Percentiles rank a stretch among this genome's conserved stretches.
phyloP scores from a whole-genome alignment of 2,888 invertebrate genomes.

The Nesidiocoris tenuis region DNA sequence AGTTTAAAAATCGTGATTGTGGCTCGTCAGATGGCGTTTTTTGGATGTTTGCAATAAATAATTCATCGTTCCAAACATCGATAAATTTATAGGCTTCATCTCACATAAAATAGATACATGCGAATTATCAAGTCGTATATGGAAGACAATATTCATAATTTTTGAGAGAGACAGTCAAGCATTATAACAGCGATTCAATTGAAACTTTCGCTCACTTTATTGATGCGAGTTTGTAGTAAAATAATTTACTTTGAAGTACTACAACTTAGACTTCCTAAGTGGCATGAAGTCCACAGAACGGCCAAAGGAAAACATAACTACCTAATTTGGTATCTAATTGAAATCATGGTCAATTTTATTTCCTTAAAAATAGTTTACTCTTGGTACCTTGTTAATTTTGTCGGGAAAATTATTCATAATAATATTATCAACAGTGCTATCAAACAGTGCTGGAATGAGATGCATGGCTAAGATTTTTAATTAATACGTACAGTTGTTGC shows the following conservation, averaged over 20 bases:
- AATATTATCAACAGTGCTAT: not conserved
- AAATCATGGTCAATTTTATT: not conserved
- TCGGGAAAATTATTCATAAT: too few relatives aligned
- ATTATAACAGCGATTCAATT: slow-evolving; percentile 10
- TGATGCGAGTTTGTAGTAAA: not conserved
- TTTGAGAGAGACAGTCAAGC: slow-evolving; percentile 33
- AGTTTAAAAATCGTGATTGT: too few relatives aligned
- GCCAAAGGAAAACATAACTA: too few relatives aligned
- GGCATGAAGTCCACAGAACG: too few relatives aligned
- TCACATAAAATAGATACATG: slow-evolving; percentile 38
- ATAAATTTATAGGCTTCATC: slow-evolving; percentile 35
- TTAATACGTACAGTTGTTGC: too few relatives aligned
- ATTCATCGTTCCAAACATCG: slow-evolving; percentile 29
- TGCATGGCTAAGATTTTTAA: too few relatives aligned
- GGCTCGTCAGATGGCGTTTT: too few relatives aligned
- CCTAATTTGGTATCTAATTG: not conserved
- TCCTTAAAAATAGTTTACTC: not conserved
- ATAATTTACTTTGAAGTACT: not conserved
- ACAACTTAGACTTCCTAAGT: not conserved
- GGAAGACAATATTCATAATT: slow-evolving; percentile 43
- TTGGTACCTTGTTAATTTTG: not conserved
- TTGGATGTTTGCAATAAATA: too few relatives aligned
- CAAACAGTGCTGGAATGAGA: not conserved
- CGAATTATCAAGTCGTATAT: slow-evolving; percentile 35
- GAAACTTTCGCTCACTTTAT: too few relatives aligned